These are phyloP conservation scores for Sympetrum striolatum DNA, from an alignment of 2,888 invertebrate genomes.

Conservation along the genomic window DNA sequence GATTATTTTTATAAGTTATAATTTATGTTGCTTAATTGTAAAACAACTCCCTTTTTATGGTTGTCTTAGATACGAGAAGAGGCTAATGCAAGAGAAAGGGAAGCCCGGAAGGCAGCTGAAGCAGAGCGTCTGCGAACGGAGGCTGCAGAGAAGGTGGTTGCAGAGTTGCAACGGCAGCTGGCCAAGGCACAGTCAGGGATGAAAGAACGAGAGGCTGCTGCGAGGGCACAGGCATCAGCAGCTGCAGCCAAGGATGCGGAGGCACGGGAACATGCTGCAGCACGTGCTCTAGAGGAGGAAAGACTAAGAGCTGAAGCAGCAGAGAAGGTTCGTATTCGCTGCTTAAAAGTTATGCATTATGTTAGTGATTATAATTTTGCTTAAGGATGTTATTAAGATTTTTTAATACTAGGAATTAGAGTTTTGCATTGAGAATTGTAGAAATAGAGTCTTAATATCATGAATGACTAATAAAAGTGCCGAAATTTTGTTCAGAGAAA, in stretches of 20 bases:
- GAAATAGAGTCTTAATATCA: too few relatives aligned
- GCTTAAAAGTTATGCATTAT: too few relatives aligned
- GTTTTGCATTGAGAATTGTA: too few relatives aligned
- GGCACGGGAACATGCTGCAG: constrained; percentile 73
- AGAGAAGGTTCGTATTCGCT: neutral
- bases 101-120: constrained; percentile 12
- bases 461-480: too few relatives aligned
- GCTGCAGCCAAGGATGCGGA: constrained; percentile 58
- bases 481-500: too few relatives aligned
- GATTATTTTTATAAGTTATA: too few relatives aligned
- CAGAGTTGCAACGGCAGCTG: constrained; percentile 15
- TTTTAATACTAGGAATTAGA: too few relatives aligned
- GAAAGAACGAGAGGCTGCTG: constrained; percentile 57
- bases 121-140: constrained; percentile 20
- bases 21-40: too few relatives aligned
- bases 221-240: constrained; percentile 63
- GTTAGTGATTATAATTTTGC: too few relatives aligned
- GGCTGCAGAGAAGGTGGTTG: constrained; percentile 27
- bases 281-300: constrained; percentile 73
- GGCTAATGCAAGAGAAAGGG: neutral
- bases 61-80: constrained; percentile 4
- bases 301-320: constrained; percentile 44
- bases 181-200: constrained; percentile 17
- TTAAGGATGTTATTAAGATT: too few relatives aligned
- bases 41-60: neutral